Evolutionary conservation across 2,888 invertebrate species (phyloP), one percentile per base, ranked within the genome.

Genomic region (Drosophila colorata): DNA sequence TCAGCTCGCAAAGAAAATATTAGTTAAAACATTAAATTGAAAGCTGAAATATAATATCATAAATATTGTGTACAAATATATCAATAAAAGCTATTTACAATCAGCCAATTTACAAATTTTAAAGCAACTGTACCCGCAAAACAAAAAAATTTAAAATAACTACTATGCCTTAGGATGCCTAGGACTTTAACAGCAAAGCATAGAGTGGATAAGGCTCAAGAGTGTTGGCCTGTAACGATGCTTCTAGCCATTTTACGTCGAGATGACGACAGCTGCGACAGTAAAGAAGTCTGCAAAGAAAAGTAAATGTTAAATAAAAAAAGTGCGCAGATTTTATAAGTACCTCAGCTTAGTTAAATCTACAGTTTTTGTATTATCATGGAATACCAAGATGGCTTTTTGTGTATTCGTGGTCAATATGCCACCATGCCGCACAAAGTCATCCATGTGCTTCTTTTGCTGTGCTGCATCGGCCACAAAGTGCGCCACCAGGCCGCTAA

Each of bases 231-330:
- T 72, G 49, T 2, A 91, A 49, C 5, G 89, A 90, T 46, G 88
- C 86, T n/a, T 78, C 53, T 40, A 92, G 57, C 92, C 92, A 92
- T 41, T 82, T 74, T 1, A 85, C 64, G 41, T 61, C 81, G 18
- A 92, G 69, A 73, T 92, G 92, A 8, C 89, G 88, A 59, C 91
- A 89, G 25, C 75, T 74, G 11, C 67, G 78, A 20, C 78, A 81
- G 73, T 89, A 92, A 28, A 72, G 81, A 33, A 72, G 11, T 59
- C 92, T 91, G 49, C 13, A 85, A 57, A 61, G 53, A 16, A 47
- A 14, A 9, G 1, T 1, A 1, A 14, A 41, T 7, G 13, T 56
- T 56, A 1, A 16, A 16, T 31, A 3, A 7, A 14, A 3, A 7
- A 14, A 23, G 0, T 16, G 9, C n/a, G 11, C 2, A 41, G 14